Percentiles rank a stretch among this genome's conserved stretches.
Evolutionary conservation across 2,888 invertebrate genomes (phyloP).

Genomic region (Ctena decussata): DNA sequence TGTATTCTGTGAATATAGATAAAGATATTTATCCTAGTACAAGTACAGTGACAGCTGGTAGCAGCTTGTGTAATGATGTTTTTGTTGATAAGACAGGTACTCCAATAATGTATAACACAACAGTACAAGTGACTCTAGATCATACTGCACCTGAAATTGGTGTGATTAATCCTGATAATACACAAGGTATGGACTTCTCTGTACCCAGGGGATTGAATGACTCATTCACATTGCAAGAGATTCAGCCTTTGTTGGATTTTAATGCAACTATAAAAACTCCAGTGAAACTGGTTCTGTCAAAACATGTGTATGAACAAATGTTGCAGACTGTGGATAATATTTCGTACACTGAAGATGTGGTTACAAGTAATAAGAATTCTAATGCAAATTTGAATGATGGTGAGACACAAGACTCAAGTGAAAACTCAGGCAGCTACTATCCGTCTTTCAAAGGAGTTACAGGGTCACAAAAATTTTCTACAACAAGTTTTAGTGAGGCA

Average conservation of each 20-base stretch:
- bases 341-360: slow-evolving; percentile 64
- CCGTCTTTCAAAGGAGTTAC: background rate
- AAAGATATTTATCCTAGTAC: slow-evolving; percentile 56
- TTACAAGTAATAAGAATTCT: background rate
- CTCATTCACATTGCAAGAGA: slow-evolving; percentile 32
- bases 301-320: slow-evolving; percentile 96
- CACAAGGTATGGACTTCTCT: slow-evolving; percentile 24
- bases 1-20: slow-evolving; percentile 92
- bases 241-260: slow-evolving; percentile 88
- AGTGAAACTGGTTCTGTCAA: slow-evolving; percentile 94
- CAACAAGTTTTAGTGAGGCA: slow-evolving; percentile 13
- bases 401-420: background rate
- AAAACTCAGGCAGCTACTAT: slow-evolving; percentile 4
- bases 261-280: slow-evolving; percentile 94
- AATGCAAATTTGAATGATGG: slow-evolving; percentile 40
- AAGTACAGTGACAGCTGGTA: slow-evolving; percentile 24
- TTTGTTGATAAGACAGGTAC: slow-evolving; percentile 91
- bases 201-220: slow-evolving; percentile 33
- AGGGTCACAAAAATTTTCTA: background rate
- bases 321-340: slow-evolving; percentile 88
- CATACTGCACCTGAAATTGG: slow-evolving; percentile 81
- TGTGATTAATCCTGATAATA: slow-evolving; percentile 79
- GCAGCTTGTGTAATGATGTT: slow-evolving; percentile 36
- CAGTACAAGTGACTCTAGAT: slow-evolving; percentile 91
- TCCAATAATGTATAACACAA: slow-evolving; percentile 96